phyloP scores from a whole-genome alignment of 2,888 invertebrate genomes.

The Cephalotes varians region DNA sequence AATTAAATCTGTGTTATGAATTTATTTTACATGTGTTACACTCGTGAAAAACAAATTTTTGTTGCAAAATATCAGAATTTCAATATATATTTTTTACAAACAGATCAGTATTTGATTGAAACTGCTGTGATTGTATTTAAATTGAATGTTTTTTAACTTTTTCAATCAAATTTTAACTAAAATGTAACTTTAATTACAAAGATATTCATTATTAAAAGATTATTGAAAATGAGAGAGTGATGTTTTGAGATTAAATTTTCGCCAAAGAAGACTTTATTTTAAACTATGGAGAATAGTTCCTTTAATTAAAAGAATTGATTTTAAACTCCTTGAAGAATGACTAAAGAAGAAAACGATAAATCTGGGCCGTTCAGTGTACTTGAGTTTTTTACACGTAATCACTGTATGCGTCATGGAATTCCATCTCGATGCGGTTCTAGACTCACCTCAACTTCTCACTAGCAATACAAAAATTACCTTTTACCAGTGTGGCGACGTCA shows the following conservation, averaged over 20 bases:
- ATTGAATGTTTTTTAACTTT: too few species aligned
- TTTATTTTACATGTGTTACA: too few species aligned
- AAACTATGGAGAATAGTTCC: neutral
- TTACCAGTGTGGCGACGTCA: neutral
- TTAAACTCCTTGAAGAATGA: neutral
- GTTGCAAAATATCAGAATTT: neutral
- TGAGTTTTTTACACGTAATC: conserved; percentile 19
- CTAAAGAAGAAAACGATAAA: conserved; percentile 4
- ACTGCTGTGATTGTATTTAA: neutral
- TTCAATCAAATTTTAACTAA: too few species aligned
- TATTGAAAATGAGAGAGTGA: neutral
- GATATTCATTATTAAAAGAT: too few species aligned
- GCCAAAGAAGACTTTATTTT: neutral
- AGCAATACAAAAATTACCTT: neutral
- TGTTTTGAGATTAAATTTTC: neutral
- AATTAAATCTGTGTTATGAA: conserved; percentile 1
- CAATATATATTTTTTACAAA: neutral
- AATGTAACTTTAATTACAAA: conserved; percentile 2
- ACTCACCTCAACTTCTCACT: neutral
- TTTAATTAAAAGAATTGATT: neutral
- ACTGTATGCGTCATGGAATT: conserved; percentile 6
- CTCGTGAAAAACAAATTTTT: neutral
- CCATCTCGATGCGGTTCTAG: neutral
- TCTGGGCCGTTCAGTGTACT: neutral
- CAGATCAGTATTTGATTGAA: neutral